Conservation (phyloP, 2,888 invertebrate species). For the Pecten maximus region DNA sequence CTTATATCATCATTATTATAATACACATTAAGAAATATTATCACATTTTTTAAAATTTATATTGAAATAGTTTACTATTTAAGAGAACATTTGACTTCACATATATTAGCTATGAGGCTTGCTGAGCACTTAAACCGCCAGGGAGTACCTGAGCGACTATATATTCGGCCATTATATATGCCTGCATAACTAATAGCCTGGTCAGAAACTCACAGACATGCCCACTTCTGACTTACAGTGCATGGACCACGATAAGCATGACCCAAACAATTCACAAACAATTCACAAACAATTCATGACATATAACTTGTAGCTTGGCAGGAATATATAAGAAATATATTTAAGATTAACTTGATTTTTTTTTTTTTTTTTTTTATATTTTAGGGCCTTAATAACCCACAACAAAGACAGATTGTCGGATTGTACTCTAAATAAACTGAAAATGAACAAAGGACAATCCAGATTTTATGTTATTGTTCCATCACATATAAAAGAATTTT, state of each 20-base stretch:
- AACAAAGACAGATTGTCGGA: no score
- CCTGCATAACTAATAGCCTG: background rate
- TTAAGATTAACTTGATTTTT: no score
- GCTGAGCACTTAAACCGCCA: background rate
- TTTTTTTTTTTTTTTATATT: no score
- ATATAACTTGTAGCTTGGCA: no score
- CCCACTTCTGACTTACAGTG: background rate
- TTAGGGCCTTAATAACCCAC: no score
- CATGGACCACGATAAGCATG: background rate
- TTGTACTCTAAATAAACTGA: no score
- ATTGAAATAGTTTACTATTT: background rate
- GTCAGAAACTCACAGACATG: background rate
- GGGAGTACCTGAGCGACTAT: background rate
- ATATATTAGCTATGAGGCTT: background rate
- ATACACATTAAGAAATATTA: background rate
- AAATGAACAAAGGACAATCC: no score
- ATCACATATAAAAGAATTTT: no score
- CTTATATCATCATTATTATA: background rate
- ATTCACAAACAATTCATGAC: no score
- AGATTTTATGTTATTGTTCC: no score
- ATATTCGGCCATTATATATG: background rate
- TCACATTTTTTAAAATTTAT: background rate
- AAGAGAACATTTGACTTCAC: background rate
- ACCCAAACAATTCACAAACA: no score
- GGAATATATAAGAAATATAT: no score